Base-by-base conservation (phyloP, 1,140 invertebrate species). In the Caenorhabditis inopinata region DNA sequence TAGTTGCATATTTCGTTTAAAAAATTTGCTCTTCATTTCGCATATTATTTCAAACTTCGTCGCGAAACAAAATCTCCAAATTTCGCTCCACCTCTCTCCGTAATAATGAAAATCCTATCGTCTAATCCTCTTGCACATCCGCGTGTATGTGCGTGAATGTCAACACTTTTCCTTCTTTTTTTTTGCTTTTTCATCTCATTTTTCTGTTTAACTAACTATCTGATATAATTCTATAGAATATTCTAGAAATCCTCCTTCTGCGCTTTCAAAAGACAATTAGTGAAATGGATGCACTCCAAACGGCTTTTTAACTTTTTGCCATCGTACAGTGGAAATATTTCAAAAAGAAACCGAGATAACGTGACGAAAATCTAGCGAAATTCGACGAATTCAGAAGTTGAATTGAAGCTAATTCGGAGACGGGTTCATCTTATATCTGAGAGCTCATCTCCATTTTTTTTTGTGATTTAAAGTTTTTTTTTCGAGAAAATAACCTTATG, bases 391-490 rank as follows among this genome's bases (percentile, higher is more conserved):
- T 42, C 6, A 32, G n/a, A 68, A 38, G 58, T 38, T 68, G 58
- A 68, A 68, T 68, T 38, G 58, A 68, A 9, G n/a, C 58, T 68
- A 68, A 68, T 68, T 68, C 32, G 12, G 27, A 27, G 38, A 14
- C 38, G 38, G 38, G 6, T 14, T 42, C 14, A n/a, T n/a, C n/a
- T n/a, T n/a, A n/a, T n/a, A n/a, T n/a, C n/a, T n/a, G n/a, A n/a
- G n/a, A n/a, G n/a, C n/a, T n/a, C n/a, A n/a, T n/a, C n/a, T n/a
- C n/a, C n/a, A n/a, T n/a, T n/a, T n/a, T n/a, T n/a, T n/a, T n/a
- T n/a, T n/a, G n/a, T n/a, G n/a, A n/a, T n/a, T n/a, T n/a, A n/a
- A n/a, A n/a, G n/a, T n/a, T n/a, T n/a, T 9, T 16, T 32, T 58
- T 58, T 58, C 14, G 12, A 16, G 25, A 32, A 32, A 23, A 16